Conservation (phyloP, 2,888 invertebrate species). For the Hololepta plana region DNA sequence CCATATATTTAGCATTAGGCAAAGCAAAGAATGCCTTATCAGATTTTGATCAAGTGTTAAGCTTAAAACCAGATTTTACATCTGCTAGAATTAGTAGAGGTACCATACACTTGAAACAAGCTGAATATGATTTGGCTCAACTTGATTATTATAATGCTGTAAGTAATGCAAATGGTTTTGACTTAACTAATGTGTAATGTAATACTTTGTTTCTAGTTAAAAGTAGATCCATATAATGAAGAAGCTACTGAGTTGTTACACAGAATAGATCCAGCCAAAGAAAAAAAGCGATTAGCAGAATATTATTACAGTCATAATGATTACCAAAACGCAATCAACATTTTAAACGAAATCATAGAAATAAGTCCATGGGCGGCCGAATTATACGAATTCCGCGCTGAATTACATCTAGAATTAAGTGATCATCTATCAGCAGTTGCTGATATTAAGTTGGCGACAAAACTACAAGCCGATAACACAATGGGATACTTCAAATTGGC, state of each 20-base stretch:
- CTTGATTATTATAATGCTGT: slow-evolving; percentile 73
- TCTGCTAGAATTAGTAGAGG: slow-evolving; percentile 65
- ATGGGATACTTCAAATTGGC: slow-evolving; percentile 72
- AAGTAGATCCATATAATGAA: slow-evolving; percentile 54
- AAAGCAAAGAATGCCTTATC: slow-evolving; percentile 88
- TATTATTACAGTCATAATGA: slow-evolving; percentile 38
- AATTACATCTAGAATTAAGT: slow-evolving; percentile 60
- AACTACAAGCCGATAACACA: slow-evolving; percentile 83
- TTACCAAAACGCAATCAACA: slow-evolving; percentile 38
- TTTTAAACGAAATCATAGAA: slow-evolving; percentile 52
- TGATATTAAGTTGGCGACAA: slow-evolving; percentile 79
- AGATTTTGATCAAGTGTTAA: slow-evolving; percentile 83
- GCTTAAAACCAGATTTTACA: slow-evolving; percentile 87
- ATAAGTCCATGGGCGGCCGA: slow-evolving; percentile 77
- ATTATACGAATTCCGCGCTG: slow-evolving; percentile 70
- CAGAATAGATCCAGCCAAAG: slow-evolving; percentile 42
- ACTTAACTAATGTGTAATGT: too few relatives aligned
- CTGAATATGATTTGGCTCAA: slow-evolving; percentile 64
- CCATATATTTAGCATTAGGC: slow-evolving; percentile 88
- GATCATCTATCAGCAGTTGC: slow-evolving; percentile 75
- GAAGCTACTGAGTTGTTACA: slow-evolving; percentile 56
- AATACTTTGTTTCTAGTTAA: slow-evolving; percentile 31
- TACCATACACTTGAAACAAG: slow-evolving; percentile 77
- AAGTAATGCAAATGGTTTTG: slow-evolving; percentile 28
- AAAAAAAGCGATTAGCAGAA: slow-evolving; percentile 45